Evolutionary conservation across 2,797 vertebrate species (phyloP).

Genomic region (Mus minutoides): DNA sequence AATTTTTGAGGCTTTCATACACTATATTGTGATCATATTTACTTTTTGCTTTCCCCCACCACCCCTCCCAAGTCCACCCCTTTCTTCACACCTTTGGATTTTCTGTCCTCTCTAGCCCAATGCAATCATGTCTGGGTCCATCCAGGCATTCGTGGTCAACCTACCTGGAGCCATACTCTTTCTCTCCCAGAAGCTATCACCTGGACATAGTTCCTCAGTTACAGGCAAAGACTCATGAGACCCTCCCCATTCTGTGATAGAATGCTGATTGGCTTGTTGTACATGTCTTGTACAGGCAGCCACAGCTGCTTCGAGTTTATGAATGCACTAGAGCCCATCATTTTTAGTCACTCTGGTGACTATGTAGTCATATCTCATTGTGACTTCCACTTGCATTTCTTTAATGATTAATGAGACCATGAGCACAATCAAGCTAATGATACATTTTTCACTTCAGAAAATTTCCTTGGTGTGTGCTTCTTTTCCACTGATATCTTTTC

Average conservation of each 20-base stretch:
- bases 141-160: neutral
- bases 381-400: neutral
- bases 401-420: neutral
- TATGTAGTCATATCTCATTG: neutral
- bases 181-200: neutral
- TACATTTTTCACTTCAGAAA: neutral
- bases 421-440: neutral
- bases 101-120: neutral
- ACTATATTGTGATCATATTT: neutral
- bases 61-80: neutral
- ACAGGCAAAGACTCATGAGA: neutral
- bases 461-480: neutral
- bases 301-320: neutral
- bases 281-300: neutral
- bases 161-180: neutral
- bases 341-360: neutral
- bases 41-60: accelerated
- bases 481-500: neutral
- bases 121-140: neutral
- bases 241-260: too few relatives aligned
- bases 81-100: neutral
- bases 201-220: neutral
- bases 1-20: neutral
- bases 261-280: neutral
- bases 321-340: neutral